These are phyloP conservation scores for Ptyas mucosa DNA, from an alignment of 2,113 vertebrate species.

Conservation along the genomic window DNA sequence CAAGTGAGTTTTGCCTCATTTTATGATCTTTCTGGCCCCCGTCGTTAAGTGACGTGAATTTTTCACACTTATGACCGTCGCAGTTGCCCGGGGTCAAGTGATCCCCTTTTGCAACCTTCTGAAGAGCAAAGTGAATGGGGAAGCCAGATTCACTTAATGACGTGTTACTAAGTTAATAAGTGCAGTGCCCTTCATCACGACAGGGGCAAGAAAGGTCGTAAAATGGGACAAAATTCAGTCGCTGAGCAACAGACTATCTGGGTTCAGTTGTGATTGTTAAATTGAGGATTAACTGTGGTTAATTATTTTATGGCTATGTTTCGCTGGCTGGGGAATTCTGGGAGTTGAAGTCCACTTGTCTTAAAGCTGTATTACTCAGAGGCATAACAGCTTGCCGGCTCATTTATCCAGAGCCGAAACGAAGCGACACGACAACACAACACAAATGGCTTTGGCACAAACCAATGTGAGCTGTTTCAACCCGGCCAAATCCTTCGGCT, in stretches of 20 bases:
- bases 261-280: too few species aligned
- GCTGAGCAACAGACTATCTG: not conserved
- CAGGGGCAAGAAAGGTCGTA: not conserved
- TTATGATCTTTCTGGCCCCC: too few species aligned
- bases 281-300: too few species aligned
- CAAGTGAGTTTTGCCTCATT: too few species aligned
- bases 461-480: not conserved
- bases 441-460: not conserved
- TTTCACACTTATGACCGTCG: not conserved
- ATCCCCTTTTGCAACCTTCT: too few species aligned
- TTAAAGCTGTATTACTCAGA: not conserved
- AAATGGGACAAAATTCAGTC: not conserved
- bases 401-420: not conserved
- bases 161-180: not conserved
- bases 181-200: too few species aligned
- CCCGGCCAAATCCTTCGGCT: not conserved
- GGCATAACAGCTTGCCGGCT: not conserved
- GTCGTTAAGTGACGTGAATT: not conserved
- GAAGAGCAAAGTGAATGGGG: not conserved
- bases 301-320: too few species aligned
- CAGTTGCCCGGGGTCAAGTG: not conserved
- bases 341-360: not conserved
- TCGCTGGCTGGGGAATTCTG: not conserved
- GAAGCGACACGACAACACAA: not conserved
- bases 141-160: not conserved